Evolutionary conservation across 35 echinoderm and acorn worm species (phyloP).

Genomic region (Anneissia japonica): DNA sequence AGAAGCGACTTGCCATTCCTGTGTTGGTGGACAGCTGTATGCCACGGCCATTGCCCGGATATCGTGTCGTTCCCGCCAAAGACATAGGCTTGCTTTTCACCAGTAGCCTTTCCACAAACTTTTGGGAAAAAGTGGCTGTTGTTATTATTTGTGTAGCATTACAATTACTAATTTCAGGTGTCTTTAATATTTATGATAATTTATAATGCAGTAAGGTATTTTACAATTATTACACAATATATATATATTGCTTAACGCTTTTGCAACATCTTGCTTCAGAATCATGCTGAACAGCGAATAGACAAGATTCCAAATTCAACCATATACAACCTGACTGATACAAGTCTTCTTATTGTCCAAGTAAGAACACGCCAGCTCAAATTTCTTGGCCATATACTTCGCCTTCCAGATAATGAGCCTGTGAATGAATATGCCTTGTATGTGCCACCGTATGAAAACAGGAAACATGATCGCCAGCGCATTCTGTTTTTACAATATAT

Average conservation of each 20-base stretch:
- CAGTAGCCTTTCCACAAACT: background rate
- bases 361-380: slow-evolving; percentile 13
- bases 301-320: background rate
- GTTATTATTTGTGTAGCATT: no score
- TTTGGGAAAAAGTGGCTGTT: background rate
- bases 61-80: background rate
- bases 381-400: background rate
- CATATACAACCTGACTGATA: slow-evolving; percentile 19
- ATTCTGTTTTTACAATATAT: slow-evolving; percentile 17
- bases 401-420: background rate
- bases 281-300: no score
- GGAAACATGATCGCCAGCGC: slow-evolving; percentile 21
- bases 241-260: no score
- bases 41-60: background rate
- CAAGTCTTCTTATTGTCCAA: background rate
- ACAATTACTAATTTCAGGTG: no score
- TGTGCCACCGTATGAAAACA: slow-evolving; percentile 3
- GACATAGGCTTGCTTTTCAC: background rate
- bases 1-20: background rate
- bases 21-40: background rate
- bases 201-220: no score
- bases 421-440: slow-evolving; percentile 6
- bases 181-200: no score
- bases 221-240: no score
- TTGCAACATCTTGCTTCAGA: no score